Base-by-base conservation (phyloP, 2,888 invertebrate species). In the Nemurella pictetii region DNA sequence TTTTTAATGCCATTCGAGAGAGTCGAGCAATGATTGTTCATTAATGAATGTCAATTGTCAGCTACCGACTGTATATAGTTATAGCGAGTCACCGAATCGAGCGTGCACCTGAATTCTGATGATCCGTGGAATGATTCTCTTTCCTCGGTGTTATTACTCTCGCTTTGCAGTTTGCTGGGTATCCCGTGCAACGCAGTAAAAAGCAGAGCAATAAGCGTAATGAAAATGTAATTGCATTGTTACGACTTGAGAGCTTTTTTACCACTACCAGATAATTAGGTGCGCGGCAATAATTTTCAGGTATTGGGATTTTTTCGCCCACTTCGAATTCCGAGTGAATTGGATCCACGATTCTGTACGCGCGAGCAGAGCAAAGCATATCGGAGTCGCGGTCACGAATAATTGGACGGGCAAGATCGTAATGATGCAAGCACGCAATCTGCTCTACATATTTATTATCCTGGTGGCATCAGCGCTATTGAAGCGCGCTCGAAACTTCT, bases 361-460 rank as follows among this genome's bases (percentile, higher is more conserved):
- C 55, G 5, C 55, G 55, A 12, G 55, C n/a, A n/a, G n/a, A n/a
- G n/a, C 55, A 55, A 55, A 12, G 29, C 78, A 27, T 78, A 78
- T 78, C 78, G 78, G 78, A 29, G 78, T n/a, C 78, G 55, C 20
- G 55, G 78, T 78, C 78, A 78, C 78, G 78, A 78, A 12, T 78
- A 78, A 78, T 78, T 78, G 78, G 75, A 75, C 30, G 27, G 78
- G 1, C 28, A 25, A 15, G 12, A 78, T 78, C 78, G 28, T 30
- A 78, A 78, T 78, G 78, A 26, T 27, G 80, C 72, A 82, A 75
- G 80, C 72, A 82, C 55, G 82, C 82, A 82, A 72, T 82, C 82
- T 72, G 82, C 55, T 82, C 82, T 82, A 82, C 55, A 82, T 82
- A 72, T 82, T 82, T 78, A 78, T 78, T 78, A 78, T 55, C 55